Conservation (phyloP, 2,113 vertebrate genomes). For the Damaliscus lunatus region DNA sequence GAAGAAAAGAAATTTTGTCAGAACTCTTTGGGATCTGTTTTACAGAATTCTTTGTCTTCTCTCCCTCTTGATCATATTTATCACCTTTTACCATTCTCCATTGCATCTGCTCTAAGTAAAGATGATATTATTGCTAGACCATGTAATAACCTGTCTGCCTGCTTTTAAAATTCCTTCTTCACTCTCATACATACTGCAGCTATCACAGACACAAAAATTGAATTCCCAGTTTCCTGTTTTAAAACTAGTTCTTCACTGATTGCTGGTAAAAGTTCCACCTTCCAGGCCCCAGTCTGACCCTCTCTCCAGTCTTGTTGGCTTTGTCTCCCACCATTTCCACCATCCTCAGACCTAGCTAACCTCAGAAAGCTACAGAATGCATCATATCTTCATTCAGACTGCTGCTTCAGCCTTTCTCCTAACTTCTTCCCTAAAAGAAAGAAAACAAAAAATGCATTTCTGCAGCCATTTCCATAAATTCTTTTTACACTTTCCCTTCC, state of each 20-base stretch:
- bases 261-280: background rate
- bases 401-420: background rate
- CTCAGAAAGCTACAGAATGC: background rate
- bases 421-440: background rate
- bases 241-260: background rate
- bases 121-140: background rate
- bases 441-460: background rate
- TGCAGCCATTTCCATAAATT: background rate
- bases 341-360: background rate
- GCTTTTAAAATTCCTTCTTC: background rate
- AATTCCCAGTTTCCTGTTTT: background rate
- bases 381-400: background rate
- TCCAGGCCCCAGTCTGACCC: background rate
- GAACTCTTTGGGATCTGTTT: background rate
- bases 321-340: background rate
- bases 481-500: background rate
- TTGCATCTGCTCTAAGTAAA: background rate
- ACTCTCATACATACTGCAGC: background rate
- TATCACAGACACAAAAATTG: background rate
- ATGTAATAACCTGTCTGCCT: background rate
- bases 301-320: background rate
- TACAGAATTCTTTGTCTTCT: background rate
- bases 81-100: background rate
- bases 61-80: background rate
- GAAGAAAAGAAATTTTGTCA: background rate